Conservation (phyloP, 2,113 vertebrate genomes). For the Festucalex cinctus region DNA sequence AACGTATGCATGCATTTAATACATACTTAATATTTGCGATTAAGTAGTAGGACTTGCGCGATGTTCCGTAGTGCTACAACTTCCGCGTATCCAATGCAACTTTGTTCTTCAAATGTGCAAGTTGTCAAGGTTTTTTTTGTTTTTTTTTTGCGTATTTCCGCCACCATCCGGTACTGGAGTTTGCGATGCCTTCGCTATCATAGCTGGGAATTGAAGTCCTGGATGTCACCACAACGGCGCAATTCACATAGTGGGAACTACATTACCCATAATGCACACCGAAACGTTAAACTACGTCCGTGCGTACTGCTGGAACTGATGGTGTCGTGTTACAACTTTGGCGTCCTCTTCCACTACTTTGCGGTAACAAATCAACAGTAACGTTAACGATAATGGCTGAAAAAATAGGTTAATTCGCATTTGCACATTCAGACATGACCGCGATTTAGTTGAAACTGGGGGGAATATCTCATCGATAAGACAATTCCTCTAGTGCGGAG, state of each 20-base stretch:
- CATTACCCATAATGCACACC: constrained; percentile 43
- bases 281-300: constrained; percentile 19
- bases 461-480: constrained; percentile 11
- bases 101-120: neutral
- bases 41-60: constrained; percentile 23
- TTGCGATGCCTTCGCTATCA: neutral
- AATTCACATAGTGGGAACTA: constrained; percentile 21
- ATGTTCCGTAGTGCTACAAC: constrained; percentile 3
- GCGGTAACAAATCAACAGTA: neutral
- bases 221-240: accelerated
- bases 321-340: neutral
- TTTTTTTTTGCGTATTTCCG: too few relatives aligned
- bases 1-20: neutral
- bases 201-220: constrained; percentile 49
- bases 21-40: neutral
- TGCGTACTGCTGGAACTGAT: neutral
- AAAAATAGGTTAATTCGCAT: neutral
- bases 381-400: neutral
- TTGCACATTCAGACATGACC: neutral
- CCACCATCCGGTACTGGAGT: neutral
- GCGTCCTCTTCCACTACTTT: neutral
- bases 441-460: constrained; percentile 15
- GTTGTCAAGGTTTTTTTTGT: too few relatives aligned
- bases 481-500: neutral
- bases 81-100: neutral